Evolutionary conservation across 2,113 vertebrate genomes (phyloP).

Genomic region (Zosterops japonicus): DNA sequence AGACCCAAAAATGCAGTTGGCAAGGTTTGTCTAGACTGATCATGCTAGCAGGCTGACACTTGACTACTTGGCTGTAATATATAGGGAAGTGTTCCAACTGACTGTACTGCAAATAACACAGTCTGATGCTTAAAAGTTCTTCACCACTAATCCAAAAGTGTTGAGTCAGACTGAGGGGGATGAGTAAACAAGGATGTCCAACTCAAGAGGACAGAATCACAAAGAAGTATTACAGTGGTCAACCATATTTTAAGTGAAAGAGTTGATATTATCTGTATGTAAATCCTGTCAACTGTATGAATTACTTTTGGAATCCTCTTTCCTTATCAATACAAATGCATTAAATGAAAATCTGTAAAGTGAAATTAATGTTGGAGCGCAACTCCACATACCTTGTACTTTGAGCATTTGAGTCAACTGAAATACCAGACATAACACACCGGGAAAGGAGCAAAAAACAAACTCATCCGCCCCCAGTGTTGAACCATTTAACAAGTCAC

Average conservation of each 20-base stretch:
- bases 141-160: background rate
- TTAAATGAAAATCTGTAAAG: background rate
- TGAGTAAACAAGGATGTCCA: background rate
- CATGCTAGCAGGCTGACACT: background rate
- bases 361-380: background rate
- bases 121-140: background rate
- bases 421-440: background rate
- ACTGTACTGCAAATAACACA: background rate
- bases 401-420: background rate
- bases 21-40: background rate
- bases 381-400: background rate
- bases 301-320: background rate
- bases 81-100: background rate
- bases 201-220: background rate
- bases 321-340: background rate
- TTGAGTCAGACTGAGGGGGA: background rate
- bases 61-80: background rate
- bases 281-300: background rate
- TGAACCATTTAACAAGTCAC: background rate
- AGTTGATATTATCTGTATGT: background rate
- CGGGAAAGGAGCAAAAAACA: background rate
- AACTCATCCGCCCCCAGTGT: rapidly evolving
- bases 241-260: background rate
- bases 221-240: background rate
- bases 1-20: background rate